phyloP scores from a whole-genome alignment of 1,140 invertebrate species.

The Lordiphosa collinella region DNA sequence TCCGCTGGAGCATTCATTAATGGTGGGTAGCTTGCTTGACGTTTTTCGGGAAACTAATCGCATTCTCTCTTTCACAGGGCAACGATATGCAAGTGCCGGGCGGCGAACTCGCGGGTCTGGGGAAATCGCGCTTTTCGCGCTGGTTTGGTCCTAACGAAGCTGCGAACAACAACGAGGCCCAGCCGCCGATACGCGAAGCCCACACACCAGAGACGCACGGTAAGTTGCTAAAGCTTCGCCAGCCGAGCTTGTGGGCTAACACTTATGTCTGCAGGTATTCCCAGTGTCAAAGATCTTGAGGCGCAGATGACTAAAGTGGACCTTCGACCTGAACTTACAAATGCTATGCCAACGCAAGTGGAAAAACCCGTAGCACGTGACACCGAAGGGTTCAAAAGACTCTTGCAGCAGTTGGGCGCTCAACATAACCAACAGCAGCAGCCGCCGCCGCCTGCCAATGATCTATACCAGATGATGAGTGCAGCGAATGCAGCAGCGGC shows the following conservation, averaged over 20 bases:
- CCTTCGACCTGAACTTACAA: conserved; percentile 26
- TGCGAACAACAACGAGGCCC: conserved; percentile 21
- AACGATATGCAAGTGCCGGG: conserved; percentile 18
- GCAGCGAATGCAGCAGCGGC: background rate
- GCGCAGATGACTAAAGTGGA: conserved; percentile 64
- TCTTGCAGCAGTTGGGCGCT: conserved; percentile 51
- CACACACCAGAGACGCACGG: conserved; percentile 31
- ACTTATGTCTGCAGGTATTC: conserved; percentile 36
- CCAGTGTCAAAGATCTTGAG: conserved; percentile 62
- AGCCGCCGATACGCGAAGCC: background rate
- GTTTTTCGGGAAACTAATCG: background rate
- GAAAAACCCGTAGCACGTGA: conserved; percentile 44
- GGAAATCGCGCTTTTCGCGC: conserved; percentile 58
- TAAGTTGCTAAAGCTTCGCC: conserved; percentile 7
- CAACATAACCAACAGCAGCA: conserved; percentile 21
- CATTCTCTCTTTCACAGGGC: conserved; percentile 4
- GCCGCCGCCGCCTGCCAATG: background rate
- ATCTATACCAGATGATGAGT: conserved; percentile 14
- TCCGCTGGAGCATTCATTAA: conserved; percentile 82
- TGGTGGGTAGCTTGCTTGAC: conserved; percentile 78
- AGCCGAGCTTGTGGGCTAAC: background rate
- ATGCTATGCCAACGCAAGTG: conserved; percentile 9
- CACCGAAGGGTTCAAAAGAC: conserved; percentile 56
- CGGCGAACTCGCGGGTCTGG: conserved; percentile 14
- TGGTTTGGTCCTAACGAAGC: conserved; percentile 59